These are phyloP conservation scores for Etheostoma cragini DNA, from an alignment of 2,113 vertebrate genomes.

Conservation along the genomic window DNA sequence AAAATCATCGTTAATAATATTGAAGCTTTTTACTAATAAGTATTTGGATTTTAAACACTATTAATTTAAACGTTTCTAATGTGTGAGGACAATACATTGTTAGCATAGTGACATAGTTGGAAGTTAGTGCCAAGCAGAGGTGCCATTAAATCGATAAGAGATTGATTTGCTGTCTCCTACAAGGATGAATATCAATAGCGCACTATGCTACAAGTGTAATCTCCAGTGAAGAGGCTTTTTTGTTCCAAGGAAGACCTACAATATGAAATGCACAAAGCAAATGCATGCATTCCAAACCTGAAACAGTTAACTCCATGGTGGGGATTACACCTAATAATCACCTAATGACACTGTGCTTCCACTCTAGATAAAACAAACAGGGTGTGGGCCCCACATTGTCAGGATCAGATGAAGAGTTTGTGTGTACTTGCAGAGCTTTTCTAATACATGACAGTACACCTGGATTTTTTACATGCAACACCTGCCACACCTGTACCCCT, in stretches of 20 bases:
- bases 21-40: background rate
- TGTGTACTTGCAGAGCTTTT: slow-evolving; percentile 34
- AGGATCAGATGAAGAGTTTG: slow-evolving; percentile 50
- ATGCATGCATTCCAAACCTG: slow-evolving; percentile 8
- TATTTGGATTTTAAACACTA: slow-evolving; percentile 12
- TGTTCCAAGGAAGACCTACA: background rate
- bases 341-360: slow-evolving; percentile 63
- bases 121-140: slow-evolving; percentile 33
- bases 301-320: slow-evolving; percentile 53
- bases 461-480: slow-evolving; percentile 59
- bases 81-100: slow-evolving; percentile 28
- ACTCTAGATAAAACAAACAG: slow-evolving; percentile 66
- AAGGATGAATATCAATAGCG: slow-evolving; percentile 39
- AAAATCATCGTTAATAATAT: background rate
- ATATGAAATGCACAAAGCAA: background rate
- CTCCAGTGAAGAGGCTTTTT: background rate
- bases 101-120: slow-evolving; percentile 37
- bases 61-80: slow-evolving; percentile 16
- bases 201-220: slow-evolving; percentile 21
- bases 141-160: slow-evolving; percentile 55
- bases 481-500: slow-evolving; percentile 71
- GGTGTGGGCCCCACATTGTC: slow-evolving; percentile 70
- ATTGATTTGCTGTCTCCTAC: slow-evolving; percentile 45
- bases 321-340: slow-evolving; percentile 59
- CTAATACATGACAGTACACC: slow-evolving; percentile 66